These are phyloP conservation scores for Machaerirhynchus nigripectus DNA, from an alignment of 2,113 vertebrate species.

Conservation along the genomic window DNA sequence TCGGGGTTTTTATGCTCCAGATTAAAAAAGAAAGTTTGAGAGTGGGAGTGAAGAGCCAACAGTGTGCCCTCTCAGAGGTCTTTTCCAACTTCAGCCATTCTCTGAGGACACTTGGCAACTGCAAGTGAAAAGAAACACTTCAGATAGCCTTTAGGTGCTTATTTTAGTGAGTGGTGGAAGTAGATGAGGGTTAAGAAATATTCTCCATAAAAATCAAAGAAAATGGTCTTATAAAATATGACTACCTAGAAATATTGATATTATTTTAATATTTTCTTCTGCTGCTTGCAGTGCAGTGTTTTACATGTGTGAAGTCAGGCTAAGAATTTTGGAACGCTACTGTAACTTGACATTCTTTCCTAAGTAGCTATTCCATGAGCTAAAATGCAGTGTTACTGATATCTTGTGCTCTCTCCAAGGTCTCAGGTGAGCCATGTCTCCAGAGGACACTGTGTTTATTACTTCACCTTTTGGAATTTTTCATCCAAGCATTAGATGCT, in stretches of 20 bases:
- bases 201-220: neutral
- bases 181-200: neutral
- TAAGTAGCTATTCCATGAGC: neutral
- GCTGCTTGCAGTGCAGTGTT: neutral
- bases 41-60: neutral
- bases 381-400: neutral
- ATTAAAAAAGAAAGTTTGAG: neutral
- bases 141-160: neutral
- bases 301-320: neutral
- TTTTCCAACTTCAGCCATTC: neutral
- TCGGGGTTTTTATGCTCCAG: neutral
- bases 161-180: neutral
- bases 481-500: conserved; percentile 78
- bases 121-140: neutral
- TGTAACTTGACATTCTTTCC: neutral
- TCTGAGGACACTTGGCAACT: neutral
- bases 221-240: neutral
- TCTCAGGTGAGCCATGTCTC: conserved; percentile 72
- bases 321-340: neutral
- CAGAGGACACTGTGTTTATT: conserved; percentile 79
- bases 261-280: neutral
- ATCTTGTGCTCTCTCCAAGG: conserved; percentile 67
- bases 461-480: conserved; percentile 76
- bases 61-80: neutral
- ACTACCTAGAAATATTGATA: neutral